These are phyloP conservation scores for Diphyllodes magnificus DNA, from an alignment of 2,113 vertebrate species.

Conservation along the genomic window DNA sequence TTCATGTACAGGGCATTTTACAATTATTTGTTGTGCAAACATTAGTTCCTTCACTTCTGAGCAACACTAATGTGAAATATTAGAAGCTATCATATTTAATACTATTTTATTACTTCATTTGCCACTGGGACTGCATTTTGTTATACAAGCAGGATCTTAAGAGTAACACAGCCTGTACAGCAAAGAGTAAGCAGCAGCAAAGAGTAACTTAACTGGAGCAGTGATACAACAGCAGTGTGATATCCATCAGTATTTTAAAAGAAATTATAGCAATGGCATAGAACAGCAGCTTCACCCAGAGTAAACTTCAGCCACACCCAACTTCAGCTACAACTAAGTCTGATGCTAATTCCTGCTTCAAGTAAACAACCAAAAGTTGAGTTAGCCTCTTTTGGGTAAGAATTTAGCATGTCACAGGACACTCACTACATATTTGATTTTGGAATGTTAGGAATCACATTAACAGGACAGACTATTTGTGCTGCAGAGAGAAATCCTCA, in stretches of 20 bases:
- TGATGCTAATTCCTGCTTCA: background rate
- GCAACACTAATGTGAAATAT: background rate
- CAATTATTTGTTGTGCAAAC: background rate
- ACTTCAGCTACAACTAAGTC: background rate
- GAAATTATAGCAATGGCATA: background rate
- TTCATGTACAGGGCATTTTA: background rate
- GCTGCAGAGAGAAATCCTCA: background rate
- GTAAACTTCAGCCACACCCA: background rate
- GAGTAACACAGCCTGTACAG: background rate
- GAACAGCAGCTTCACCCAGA: background rate
- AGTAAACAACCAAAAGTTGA: background rate
- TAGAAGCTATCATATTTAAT: background rate
- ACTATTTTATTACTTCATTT: background rate
- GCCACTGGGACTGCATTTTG: background rate
- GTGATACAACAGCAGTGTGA: background rate
- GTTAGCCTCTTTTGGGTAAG: background rate
- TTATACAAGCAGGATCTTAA: background rate
- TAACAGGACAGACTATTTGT: background rate
- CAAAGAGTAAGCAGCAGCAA: background rate
- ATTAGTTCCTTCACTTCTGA: background rate
- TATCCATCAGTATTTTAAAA: background rate
- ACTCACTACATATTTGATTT: background rate
- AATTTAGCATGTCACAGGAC: background rate
- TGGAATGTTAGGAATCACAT: background rate
- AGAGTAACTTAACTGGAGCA: background rate